Evolutionary conservation across 2,888 invertebrate species (phyloP).

Genomic region (Limenitis arthemis): DNA sequence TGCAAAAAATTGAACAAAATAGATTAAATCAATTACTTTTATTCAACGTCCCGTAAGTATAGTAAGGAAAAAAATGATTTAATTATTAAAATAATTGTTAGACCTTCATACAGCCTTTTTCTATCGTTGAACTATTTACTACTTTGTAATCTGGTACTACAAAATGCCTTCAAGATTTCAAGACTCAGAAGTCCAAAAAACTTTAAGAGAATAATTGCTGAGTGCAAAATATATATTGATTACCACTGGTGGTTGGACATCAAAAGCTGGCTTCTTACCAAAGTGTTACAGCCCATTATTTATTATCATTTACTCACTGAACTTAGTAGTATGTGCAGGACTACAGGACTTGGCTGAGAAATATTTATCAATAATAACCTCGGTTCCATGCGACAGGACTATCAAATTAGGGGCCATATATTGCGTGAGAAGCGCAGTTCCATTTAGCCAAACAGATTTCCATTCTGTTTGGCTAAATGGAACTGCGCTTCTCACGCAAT

Average conservation of each 20-base stretch:
- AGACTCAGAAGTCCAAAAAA: constrained; percentile 17
- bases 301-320: constrained; percentile 26
- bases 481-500: too few relatives aligned
- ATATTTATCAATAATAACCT: constrained; percentile 24
- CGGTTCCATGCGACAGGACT: constrained; percentile 26
- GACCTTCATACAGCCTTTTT: constrained; percentile 26
- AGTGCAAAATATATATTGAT: constrained; percentile 24
- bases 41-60: background rate
- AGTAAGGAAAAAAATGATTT: constrained; percentile 21
- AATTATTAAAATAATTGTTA: constrained; percentile 25
- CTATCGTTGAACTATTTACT: constrained; percentile 27
- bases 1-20: constrained; percentile 14
- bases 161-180: constrained; percentile 27
- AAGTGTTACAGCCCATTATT: constrained; percentile 26
- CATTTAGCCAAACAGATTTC: constrained; percentile 22
- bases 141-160: too few relatives aligned
- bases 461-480: too few relatives aligned
- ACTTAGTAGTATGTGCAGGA: constrained; percentile 29
- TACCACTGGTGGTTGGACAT: constrained; percentile 25
- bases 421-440: constrained; percentile 26
- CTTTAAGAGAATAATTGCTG: constrained; percentile 23
- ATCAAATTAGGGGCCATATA: constrained; percentile 24
- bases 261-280: constrained; percentile 23
- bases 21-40: constrained; percentile 21
- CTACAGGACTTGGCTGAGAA: constrained; percentile 21